Evolutionary conservation across 1,140 invertebrate genomes (phyloP), one percentile per base, ranked within the genome.

Genomic region (Gonioctena quinquepunctata): DNA sequence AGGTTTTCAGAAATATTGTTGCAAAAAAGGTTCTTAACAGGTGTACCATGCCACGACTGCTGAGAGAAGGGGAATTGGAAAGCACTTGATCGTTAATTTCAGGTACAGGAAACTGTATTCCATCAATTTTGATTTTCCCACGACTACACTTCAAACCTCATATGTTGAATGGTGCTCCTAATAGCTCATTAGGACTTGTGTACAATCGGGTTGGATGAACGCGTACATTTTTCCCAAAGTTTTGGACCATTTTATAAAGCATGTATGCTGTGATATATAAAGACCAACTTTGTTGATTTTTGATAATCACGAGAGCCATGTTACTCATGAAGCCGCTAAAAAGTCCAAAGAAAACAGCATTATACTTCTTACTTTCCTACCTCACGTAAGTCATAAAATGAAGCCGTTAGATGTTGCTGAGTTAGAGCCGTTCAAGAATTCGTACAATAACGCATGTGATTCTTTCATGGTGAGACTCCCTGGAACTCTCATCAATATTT

Each of bases 331-430:
- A 66, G 62, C 75, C 3, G 71, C 84, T 73, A 72, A 82, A 7
- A 77, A 80, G 16, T 61, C 75, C 5, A 75, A 75, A 66, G 61
- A 70, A 26, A 81, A 83, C 68, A 71, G 78, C 13, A 76, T 85
- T 19, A 70, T 67, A 61, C 73, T 83, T 66, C 71, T 87, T 3
- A 83, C 84, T 50, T 78, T 87, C 56, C 84, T 84, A 66, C 84
- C 85, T 27, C 84, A 86, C 68, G 81, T 76, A 18, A 82, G 79
- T 27, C 80, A 85, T 74, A 83, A 81, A 72, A 75, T 87, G 62
- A 85, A 87, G 68, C 85, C 86, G 6, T 71, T 87, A 2, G 85
- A 87, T 75, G 76, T 83, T 16, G 66, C 74, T 64, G 80, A 85
- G 49, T 86, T 78, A 80, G 77, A 78, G 0, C 79, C 84, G 48